Evolutionary conservation across 2,797 vertebrate genomes (phyloP), one percentile per base, ranked within the genome.

Genomic region (Cephalopachus bancanus): DNA sequence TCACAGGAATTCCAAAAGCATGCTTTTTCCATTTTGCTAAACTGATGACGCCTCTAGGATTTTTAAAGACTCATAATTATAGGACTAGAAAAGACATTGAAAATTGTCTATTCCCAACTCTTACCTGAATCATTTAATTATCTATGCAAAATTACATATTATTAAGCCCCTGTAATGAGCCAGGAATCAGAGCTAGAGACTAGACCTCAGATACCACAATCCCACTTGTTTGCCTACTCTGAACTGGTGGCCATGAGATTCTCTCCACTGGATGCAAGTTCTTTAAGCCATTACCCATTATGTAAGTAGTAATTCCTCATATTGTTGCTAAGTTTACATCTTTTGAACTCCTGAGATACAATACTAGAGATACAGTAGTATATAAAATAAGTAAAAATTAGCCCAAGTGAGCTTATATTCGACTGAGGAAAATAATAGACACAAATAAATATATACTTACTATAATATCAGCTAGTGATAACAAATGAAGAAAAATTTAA

Each of bases 11-110:
- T 67, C 60, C 75, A 78, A 91, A 81, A 44, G 22, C 44, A 33
- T 83, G 3, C 17, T 33, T 69, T 51, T 49, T 60, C 17, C 74
- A 22, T 59, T 83, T 89, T 81, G 75, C 64, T 57, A 60, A 89
- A 64, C 3, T 59, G 49, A 64, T 83, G 83, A 87, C 7, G n/a
- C 12, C 74, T 75, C 19, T 30, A 80, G 49, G 55, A 88, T 83
- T 60, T 83, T 92, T 80, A 33, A 83, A 78, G 71, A 57, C 28
- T 80, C n/a, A 69, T 74, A 64, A 57, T 49, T 94, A 93, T 79
- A 91, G 20, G 94, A 94, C 69, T 83, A 83, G 65, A 71, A 7
- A 83, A 83, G 24, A 10, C 14, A 30, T 59, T 83, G 62, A 76
- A 80, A 89, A 92, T 49, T 75, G 10, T 55, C 22, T 69, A 93